These are phyloP conservation scores for Corythucha ciliata DNA, from an alignment of 2,888 invertebrate genomes.

Conservation along the genomic window DNA sequence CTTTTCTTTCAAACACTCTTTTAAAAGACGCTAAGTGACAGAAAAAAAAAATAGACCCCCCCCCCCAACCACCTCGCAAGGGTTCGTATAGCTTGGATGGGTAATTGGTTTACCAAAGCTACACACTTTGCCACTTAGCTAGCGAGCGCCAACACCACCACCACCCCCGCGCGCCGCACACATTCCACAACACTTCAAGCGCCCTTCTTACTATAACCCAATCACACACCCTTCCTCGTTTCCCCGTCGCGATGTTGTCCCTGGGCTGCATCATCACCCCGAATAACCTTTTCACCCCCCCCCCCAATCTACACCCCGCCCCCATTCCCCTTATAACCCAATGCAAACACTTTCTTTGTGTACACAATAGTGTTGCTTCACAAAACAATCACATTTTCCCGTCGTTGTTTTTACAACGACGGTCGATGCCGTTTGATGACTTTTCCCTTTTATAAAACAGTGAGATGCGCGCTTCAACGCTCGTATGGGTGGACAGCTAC, in stretches of 20 bases:
- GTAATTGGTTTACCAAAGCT: constrained; percentile 26
- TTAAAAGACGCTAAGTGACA: too few species aligned
- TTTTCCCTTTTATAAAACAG: too few species aligned
- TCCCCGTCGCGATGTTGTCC: too few species aligned
- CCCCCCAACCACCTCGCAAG: too few species aligned
- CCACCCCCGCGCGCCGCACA: constrained; percentile 29
- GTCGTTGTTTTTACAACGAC: constrained; percentile 18
- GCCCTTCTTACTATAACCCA: not conserved
- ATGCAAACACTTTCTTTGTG: constrained; percentile 26
- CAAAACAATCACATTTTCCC: constrained; percentile 23
- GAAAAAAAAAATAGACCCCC: too few species aligned
- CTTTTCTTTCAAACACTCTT: too few species aligned
- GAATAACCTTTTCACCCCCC: constrained; percentile 3
- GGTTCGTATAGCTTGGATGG: too few species aligned
- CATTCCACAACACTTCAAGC: constrained; percentile 27
- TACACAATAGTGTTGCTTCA: constrained; percentile 26
- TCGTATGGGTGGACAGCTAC: too few species aligned
- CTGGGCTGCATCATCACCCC: not conserved
- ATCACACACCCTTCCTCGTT: too few species aligned
- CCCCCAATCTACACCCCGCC: too few species aligned
- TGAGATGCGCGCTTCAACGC: too few species aligned
- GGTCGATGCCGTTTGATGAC: constrained; percentile 15
- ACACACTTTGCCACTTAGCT: constrained; percentile 26
- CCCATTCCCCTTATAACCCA: too few species aligned
- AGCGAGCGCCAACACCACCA: not conserved